These are phyloP conservation scores for Apis dorsata DNA, from an alignment of 1,140 invertebrate species.

Conservation along the genomic window DNA sequence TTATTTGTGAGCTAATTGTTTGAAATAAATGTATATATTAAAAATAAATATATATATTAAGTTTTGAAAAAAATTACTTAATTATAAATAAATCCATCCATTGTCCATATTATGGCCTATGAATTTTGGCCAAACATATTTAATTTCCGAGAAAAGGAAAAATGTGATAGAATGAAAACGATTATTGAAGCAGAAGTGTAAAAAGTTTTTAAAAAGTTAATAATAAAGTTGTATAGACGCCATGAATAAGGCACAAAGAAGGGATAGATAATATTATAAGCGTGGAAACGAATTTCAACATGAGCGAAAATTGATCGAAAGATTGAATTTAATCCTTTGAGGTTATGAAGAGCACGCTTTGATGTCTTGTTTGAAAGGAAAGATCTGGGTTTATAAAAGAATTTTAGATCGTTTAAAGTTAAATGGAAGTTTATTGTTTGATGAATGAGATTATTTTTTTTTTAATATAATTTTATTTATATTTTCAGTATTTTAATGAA, in stretches of 20 bases:
- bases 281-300: not conserved
- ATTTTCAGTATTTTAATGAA: too few species aligned
- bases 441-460: not conserved
- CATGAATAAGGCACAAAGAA: not conserved
- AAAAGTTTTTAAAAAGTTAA: not conserved
- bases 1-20: not conserved
- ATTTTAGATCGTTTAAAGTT: too few species aligned
- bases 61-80: not conserved
- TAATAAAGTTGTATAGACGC: not conserved
- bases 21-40: not conserved
- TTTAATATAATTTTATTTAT: not conserved
- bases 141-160: not conserved
- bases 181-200: not conserved
- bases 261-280: not conserved
- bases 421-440: not conserved
- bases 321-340: not conserved
- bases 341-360: not conserved
- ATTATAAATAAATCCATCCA: conserved; percentile 28
- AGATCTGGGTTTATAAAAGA: too few species aligned
- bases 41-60: too few species aligned
- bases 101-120: conserved; percentile 11
- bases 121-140: conserved; percentile 24
- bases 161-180: not conserved
- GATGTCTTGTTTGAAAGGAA: not conserved
- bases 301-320: not conserved